phyloP scores from a whole-genome alignment of 2,797 vertebrate genomes.

The Betta splendens region DNA sequence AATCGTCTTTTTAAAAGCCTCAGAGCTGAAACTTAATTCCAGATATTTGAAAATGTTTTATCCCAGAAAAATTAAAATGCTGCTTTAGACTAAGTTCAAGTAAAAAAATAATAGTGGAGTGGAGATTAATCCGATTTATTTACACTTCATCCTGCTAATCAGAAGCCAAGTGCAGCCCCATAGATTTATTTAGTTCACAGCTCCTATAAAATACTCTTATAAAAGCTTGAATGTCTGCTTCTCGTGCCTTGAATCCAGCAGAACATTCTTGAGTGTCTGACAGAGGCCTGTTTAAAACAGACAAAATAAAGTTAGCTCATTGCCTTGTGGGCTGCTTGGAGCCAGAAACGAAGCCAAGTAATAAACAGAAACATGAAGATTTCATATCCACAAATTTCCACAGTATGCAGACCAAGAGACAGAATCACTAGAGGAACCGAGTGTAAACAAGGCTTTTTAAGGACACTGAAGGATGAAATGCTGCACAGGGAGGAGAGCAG shows the following conservation, averaged over 20 bases:
- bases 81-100: too few species aligned
- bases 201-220: slow-evolving; percentile 25
- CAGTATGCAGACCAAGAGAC: slow-evolving; percentile 42
- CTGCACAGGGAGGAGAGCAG: neutral
- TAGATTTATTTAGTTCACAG: slow-evolving; percentile 3
- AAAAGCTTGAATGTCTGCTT: slow-evolving; percentile 21
- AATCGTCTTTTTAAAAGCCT: neutral
- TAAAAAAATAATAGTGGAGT: slow-evolving; percentile 1
- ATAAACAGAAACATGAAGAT: slow-evolving; percentile 65
- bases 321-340: slow-evolving; percentile 60
- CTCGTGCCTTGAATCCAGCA: slow-evolving; percentile 18
- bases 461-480: slow-evolving; percentile 22
- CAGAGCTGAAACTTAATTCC: neutral
- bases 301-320: slow-evolving; percentile 53
- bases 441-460: slow-evolving; percentile 50
- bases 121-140: slow-evolving; percentile 1
- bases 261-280: slow-evolving; percentile 21
- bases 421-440: slow-evolving; percentile 31
- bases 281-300: slow-evolving; percentile 40
- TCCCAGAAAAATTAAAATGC: neutral
- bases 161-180: neutral
- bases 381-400: slow-evolving; percentile 64
- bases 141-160: neutral
- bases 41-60: neutral
- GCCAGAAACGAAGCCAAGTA: slow-evolving; percentile 56